A percentile compares a stretch with the other conserved stretches of the same genome.
Evolutionary conservation across 1,140 invertebrate genomes (phyloP).

Genomic region (Apis mellifera): Amel_HAv3.1 CM009942.2:10898501-10899000

Average conservation of each 20-base stretch:
- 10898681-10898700: conserved; percentile 56
- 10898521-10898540: too few relatives aligned
- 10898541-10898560: not conserved
- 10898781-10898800: not conserved
- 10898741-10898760: conserved; percentile 45
- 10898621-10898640: not conserved
- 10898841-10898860: not conserved
- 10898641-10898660: conserved; percentile 37
- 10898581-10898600: not conserved
- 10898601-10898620: not conserved
- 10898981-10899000: not conserved
- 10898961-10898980: not conserved
- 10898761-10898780: conserved; percentile 28
- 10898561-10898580: not conserved
- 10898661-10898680: conserved; percentile 39
- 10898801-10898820: conserved; percentile 21
- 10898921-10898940: not conserved
- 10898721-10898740: conserved; percentile 16
- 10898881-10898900: too few relatives aligned
- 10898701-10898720: conserved; percentile 28
- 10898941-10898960: not conserved
- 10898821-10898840: too few relatives aligned
- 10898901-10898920: not conserved
- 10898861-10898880: too few relatives aligned
- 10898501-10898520: too few relatives aligned